Conservation (phyloP, 2,113 vertebrate genomes). For the Aplodontia rufa region DNA sequence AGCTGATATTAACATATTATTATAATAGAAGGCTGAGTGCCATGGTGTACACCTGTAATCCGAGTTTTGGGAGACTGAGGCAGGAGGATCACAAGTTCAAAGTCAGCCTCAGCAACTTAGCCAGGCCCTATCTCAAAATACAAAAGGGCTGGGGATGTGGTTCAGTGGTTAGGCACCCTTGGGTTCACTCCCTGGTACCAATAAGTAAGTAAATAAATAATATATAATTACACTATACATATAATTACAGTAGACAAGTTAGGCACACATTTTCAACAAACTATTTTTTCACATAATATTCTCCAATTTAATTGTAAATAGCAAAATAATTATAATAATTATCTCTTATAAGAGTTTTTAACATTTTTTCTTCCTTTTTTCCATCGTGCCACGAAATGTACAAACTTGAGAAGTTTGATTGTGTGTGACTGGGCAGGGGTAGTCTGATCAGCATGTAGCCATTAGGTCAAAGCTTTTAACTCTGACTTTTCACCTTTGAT, state of each 20-base stretch:
- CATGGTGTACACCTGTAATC: too few relatives aligned
- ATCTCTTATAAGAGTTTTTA: not conserved
- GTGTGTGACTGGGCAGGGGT: not conserved
- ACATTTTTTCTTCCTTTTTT: not conserved
- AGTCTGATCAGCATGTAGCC: not conserved
- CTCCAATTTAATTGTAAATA: not conserved
- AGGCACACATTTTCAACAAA: not conserved
- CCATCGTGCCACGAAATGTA: not conserved
- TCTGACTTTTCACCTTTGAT: not conserved
- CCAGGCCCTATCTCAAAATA: too few relatives aligned
- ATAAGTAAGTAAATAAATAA: too few relatives aligned
- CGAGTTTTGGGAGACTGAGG: too few relatives aligned
- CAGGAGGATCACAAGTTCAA: too few relatives aligned
- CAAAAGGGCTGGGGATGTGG: too few relatives aligned
- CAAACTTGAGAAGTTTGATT: not conserved
- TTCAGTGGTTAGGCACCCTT: too few relatives aligned
- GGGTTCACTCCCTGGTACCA: too few relatives aligned
- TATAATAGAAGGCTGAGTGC: too few relatives aligned
- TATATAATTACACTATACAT: too few relatives aligned
- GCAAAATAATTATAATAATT: not conserved
- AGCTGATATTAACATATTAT: not conserved
- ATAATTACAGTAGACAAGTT: not conserved
- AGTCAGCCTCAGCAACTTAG: too few relatives aligned
- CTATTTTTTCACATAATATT: not conserved
- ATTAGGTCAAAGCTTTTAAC: not conserved